These are phyloP conservation scores for Gopherus flavomarginatus DNA, from an alignment of 2,113 vertebrate species.

Conservation along the genomic window DNA sequence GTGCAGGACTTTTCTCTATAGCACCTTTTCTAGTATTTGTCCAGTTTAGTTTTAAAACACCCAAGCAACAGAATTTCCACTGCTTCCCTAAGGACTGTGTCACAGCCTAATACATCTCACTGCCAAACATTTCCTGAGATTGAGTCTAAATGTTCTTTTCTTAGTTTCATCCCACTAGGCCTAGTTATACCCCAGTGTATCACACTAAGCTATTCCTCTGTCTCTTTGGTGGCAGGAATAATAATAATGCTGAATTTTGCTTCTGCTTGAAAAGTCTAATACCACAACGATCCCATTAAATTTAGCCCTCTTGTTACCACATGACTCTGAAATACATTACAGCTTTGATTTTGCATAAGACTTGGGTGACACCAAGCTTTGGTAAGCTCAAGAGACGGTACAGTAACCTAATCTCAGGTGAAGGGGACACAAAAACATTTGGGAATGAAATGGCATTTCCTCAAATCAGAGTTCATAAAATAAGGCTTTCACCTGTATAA, in stretches of 20 bases:
- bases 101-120: neutral
- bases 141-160: neutral
- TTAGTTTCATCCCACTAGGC: neutral
- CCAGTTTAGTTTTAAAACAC: neutral
- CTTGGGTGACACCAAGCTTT: neutral
- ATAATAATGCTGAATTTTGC: neutral
- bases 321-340: neutral
- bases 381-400: too few relatives aligned
- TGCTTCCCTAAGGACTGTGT: neutral
- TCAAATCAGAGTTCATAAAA: neutral
- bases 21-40: neutral
- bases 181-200: neutral
- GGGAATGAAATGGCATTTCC: neutral
- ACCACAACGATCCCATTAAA: neutral
- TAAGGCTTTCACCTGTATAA: neutral
- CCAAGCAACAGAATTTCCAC: neutral
- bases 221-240: neutral
- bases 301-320: neutral
- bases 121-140: neutral
- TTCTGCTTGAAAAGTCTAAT: neutral
- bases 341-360: neutral
- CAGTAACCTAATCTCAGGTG: neutral
- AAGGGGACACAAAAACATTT: neutral
- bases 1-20: neutral
- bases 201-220: neutral